Evolutionary conservation across 2,888 invertebrate genomes (phyloP).

Genomic region (Fabriciana adippe): DNA sequence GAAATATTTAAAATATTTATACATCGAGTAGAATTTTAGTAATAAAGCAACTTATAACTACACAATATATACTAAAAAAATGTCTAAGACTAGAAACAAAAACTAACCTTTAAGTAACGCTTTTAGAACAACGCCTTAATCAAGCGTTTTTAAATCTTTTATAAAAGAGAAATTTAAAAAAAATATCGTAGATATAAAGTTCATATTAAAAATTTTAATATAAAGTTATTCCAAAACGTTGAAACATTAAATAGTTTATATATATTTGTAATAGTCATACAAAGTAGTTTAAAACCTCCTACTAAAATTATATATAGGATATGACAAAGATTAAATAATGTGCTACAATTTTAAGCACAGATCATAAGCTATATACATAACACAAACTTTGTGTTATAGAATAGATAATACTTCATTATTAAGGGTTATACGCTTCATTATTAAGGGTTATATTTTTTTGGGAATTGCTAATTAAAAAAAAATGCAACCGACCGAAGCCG

Average conservation of each 20-base stretch:
- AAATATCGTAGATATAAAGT: neutral
- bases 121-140: neutral
- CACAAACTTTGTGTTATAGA: neutral
- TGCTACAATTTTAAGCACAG: neutral
- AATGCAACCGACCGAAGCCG: too few species aligned
- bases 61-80: neutral
- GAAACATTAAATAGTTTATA: neutral
- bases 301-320: slow-evolving; percentile 3
- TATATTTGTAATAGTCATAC: slow-evolving; percentile 5
- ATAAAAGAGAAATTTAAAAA: neutral
- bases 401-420: too few species aligned
- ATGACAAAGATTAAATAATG: slow-evolving; percentile 1
- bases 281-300: slow-evolving; percentile 6
- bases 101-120: neutral
- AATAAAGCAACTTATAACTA: neutral
- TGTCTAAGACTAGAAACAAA: slow-evolving; percentile 9
- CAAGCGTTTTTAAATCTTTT: neutral
- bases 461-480: too few species aligned
- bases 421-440: too few species aligned
- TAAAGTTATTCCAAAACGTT: slow-evolving; percentile 13
- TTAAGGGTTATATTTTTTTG: too few species aligned
- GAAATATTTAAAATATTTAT: neutral
- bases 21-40: too few species aligned
- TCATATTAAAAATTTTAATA: neutral
- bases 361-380: neutral